Percentiles rank a stretch among this genome's conserved stretches.
Evolutionary conservation across 2,888 invertebrate genomes (phyloP).

Genomic region (Diloba caeruleocephala): DNA sequence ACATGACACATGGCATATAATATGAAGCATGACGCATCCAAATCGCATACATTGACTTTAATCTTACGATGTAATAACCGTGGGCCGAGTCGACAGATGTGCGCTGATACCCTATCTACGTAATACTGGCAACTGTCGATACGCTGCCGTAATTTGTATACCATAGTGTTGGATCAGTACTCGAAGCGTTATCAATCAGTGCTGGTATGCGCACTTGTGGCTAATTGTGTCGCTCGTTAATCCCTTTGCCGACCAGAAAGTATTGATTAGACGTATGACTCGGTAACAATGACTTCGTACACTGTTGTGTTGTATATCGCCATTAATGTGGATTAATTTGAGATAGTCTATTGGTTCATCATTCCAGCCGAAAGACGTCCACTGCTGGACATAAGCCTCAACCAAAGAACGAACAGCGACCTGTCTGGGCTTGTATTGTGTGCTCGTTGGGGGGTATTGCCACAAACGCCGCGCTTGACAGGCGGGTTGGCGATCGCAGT

Average conservation of each 20-base stretch:
- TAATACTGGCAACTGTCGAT: slow-evolving; percentile 75
- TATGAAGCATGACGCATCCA: slow-evolving; percentile 35
- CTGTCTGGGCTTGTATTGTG: too few species aligned
- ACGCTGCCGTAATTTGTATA: slow-evolving; percentile 47
- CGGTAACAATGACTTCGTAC: too few species aligned
- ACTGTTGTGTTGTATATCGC: too few species aligned
- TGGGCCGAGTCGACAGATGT: slow-evolving; percentile 73
- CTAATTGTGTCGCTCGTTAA: slow-evolving; percentile 48
- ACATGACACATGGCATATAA: slow-evolving; percentile 9
- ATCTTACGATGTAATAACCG: slow-evolving; percentile 44
- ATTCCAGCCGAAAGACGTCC: too few species aligned
- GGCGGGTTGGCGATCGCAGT: too few species aligned
- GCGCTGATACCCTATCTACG: slow-evolving; percentile 72
- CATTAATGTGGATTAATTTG: too few species aligned
- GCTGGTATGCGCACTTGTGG: slow-evolving; percentile 35
- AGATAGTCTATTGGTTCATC: too few species aligned
- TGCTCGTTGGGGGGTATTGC: too few species aligned
- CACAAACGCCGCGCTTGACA: too few species aligned
- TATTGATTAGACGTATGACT: slow-evolving; percentile 36
- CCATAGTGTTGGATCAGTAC: slow-evolving; percentile 54
- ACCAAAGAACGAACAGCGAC: too few species aligned
- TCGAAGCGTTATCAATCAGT: slow-evolving; percentile 52
- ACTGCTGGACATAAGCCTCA: too few species aligned
- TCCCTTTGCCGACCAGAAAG: slow-evolving; percentile 34
- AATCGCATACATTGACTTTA: slow-evolving; percentile 35